Conservation (phyloP, 1,140 invertebrate genomes). For the Dendroctonus valens region DNA sequence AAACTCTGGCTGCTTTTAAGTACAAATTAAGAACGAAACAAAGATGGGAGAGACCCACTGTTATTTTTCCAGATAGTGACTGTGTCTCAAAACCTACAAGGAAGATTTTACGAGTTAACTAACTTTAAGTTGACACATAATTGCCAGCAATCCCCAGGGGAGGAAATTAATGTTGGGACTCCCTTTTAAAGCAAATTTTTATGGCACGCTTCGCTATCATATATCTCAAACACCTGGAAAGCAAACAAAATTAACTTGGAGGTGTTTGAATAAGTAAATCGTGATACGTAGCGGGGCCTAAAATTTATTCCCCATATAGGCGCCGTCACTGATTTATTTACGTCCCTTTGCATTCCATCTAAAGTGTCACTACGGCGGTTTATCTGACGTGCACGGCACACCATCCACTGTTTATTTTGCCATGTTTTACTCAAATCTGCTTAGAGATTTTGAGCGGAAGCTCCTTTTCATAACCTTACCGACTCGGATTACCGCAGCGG, state of each 20-base stretch:
- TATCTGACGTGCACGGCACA: constrained; percentile 20
- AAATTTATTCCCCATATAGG: constrained; percentile 19
- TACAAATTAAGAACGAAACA: too few species aligned
- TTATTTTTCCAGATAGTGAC: background rate
- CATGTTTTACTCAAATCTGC: constrained; percentile 20
- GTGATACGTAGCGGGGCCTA: constrained; percentile 1
- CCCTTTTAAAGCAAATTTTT: background rate
- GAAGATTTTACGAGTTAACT: background rate
- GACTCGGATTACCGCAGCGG: background rate
- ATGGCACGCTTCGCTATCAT: background rate
- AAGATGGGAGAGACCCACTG: background rate
- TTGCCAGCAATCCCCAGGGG: background rate
- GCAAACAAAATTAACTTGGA: constrained; percentile 12
- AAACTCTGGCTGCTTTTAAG: too few species aligned
- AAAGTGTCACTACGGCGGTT: constrained; percentile 15
- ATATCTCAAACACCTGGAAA: constrained; percentile 15
- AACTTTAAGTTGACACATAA: background rate
- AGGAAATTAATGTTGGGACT: background rate
- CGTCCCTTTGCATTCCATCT: constrained; percentile 11
- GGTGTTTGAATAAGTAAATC: constrained; percentile 13
- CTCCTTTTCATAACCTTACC: constrained; percentile 20
- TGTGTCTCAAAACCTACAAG: background rate
- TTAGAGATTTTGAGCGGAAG: constrained; percentile 16
- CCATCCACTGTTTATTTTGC: constrained; percentile 24
- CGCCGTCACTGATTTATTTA: constrained; percentile 22